phyloP scores from a whole-genome alignment of 2,888 invertebrate genomes.

The Ornithoptera priamus region DNA sequence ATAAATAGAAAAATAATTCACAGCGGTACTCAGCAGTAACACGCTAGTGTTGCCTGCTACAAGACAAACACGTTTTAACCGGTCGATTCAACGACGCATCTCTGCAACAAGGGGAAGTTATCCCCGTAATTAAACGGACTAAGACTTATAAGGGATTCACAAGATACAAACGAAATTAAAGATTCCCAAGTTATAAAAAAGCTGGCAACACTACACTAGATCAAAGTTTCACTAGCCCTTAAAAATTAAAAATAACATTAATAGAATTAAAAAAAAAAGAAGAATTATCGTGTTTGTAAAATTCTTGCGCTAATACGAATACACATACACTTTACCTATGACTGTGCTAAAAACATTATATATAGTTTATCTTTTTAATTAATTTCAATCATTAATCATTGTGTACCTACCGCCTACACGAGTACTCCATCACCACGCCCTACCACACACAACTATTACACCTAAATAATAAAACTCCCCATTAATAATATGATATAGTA shows the following conservation, averaged over 20 bases:
- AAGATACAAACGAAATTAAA: not conserved
- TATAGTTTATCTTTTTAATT: conserved; percentile 45
- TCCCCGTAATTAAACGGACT: not conserved
- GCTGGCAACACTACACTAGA: conserved; percentile 11
- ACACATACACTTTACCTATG: conserved; percentile 51
- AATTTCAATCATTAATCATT: conserved; percentile 54
- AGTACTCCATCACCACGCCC: conserved; percentile 67
- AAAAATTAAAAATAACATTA: conserved; percentile 47
- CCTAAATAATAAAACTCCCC: conserved; percentile 58
- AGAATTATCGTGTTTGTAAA: conserved; percentile 41
- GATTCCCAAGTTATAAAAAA: not conserved
- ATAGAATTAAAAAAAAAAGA: conserved; percentile 50
- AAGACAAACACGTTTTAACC: not conserved
- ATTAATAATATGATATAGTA: conserved; percentile 54
- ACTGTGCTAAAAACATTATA: conserved; percentile 65
- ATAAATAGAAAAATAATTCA: conserved; percentile 27
- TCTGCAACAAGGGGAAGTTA: not conserved
- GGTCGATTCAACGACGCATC: conserved; percentile 1
- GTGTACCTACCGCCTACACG: conserved; percentile 61
- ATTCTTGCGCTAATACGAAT: conserved; percentile 67
- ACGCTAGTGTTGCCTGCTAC: conserved; percentile 19
- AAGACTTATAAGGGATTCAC: not conserved
- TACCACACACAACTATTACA: conserved; percentile 53
- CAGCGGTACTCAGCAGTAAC: conserved; percentile 16
- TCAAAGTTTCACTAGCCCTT: conserved; percentile 33